Base-by-base conservation (phyloP, 2,113 vertebrate species). In the Plotosus lineatus region DNA sequence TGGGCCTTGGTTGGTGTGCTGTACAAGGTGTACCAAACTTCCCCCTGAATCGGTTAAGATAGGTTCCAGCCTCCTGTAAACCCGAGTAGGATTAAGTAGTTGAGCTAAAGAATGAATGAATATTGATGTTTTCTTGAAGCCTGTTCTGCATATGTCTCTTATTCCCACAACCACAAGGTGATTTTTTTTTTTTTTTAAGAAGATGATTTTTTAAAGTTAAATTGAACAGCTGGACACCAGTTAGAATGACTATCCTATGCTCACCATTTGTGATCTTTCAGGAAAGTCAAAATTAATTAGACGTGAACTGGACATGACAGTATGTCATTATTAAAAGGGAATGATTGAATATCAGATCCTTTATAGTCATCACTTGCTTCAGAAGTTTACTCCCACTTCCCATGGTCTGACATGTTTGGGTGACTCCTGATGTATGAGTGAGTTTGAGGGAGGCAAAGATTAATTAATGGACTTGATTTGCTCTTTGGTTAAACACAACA, bases 391-490 rank as follows among this genome's bases (percentile, higher is more conserved):
- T 73, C 69, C 69, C 46, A 73, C 19, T 81, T 84, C 60, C 73
- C 19, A 0, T 12, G 9, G 2, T 85, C 48, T 40, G 74, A 40
- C n/a, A 40, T 79, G 71, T 81, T 44, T 72, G 51, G 60, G 19
- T 65, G 80, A 56, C 63, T 71, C 53, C 42, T 58, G 78, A 55
- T 60, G 40, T 56, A 69, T 33, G 28, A 77, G 6, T 19, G 28
- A 66, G 76, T 17, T 53, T 79, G 23, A n/a, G n/a, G n/a, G n/a
- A n/a, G 75, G 31, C 26, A 9, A n/a, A 51, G 53, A 66, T 44
- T 61, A 78, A 78, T 82, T 56, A 78, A 72, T 61, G 44, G 66
- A 53, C 42, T 44, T 68, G 77, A 74, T 82, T 71, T 82, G 40
- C 53, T 77, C 40, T 44, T 31, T 55, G 71, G 68, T 48, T 77